phyloP scores from a whole-genome alignment of 2,113 vertebrate genomes.

The Spilogale gracilis region DNA sequence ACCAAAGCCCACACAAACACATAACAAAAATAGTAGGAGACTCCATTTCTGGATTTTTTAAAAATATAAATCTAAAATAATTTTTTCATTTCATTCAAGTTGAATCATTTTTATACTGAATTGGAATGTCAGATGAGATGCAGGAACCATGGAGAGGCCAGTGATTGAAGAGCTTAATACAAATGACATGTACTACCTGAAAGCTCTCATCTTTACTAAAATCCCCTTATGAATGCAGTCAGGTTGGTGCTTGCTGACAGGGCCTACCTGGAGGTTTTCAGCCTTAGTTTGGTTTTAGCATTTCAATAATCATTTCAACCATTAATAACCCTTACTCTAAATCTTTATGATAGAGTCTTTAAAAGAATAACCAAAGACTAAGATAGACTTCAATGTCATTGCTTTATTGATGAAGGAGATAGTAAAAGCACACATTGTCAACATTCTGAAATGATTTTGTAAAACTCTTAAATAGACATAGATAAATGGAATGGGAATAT shows the following conservation, averaged over 20 bases:
- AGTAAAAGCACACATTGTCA: neutral
- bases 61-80: neutral
- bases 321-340: conserved; percentile 1
- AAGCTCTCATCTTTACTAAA: conserved; percentile 10
- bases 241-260: neutral
- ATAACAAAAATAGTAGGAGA: neutral
- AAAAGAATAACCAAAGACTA: conserved; percentile 57
- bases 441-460: neutral
- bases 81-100: neutral
- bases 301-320: conserved; percentile 38
- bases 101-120: neutral
- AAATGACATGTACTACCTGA: neutral
- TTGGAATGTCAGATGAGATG: neutral
- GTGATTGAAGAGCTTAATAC: neutral
- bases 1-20: neutral
- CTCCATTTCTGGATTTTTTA: neutral
- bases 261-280: neutral
- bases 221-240: conserved; percentile 21
- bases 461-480: neutral
- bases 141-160: neutral
- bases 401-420: neutral
- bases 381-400: neutral
- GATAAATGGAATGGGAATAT: neutral
- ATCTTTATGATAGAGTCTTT: neutral
- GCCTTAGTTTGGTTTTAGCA: neutral